Evolutionary conservation across 1,140 invertebrate species (phyloP), one percentile per base, ranked within the genome.

Genomic region (Triops cancriformis): DNA sequence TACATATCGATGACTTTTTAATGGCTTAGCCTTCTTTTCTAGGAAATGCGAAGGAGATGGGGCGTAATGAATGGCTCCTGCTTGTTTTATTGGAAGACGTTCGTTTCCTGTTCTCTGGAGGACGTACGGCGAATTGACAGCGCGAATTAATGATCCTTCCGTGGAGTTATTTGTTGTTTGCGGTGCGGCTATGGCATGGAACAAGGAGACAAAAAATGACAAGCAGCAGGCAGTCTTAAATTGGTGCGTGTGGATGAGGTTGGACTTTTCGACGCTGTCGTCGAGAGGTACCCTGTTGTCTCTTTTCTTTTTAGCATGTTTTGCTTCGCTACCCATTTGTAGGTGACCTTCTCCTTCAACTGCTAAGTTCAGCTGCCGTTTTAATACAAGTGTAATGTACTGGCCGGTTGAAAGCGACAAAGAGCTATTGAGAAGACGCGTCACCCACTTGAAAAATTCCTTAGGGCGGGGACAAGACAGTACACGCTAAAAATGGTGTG

Each of bases 1-100:
- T 64, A 64, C 51, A 64, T 64, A 64, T 64, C 51, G 51, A 64
- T 64, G 51, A 64, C 51, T 64, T 64, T 64, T 64, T 64, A 64
- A 64, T 64, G 51, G 18, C 23, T 64, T 64, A 4, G 2, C 31
- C 31, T 37, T 18, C 0, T 64, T 64, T 64, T 3, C 51, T 64
- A 23, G 51, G 51, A 64, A 64, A 64, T 12, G 51, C 51, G 51
- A 64, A 64, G 51, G 23, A 64, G 3, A 23, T n/a, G 51, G 51
- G 23, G 51, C 23, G 51, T 4, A 23, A 23, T 18, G 14, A n/a
- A n/a, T 64, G 23, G 51, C 18, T 64, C 51, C n/a, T 64, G 14
- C 51, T 64, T 64, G 51, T 64, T 64, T 64, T 64, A 64, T 64
- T 64, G 51, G n/a, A 23, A 64, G 51, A 18, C 23, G 51, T 64